phyloP scores from a whole-genome alignment of 2,888 invertebrate genomes.

The Heliconius erato region DNA sequence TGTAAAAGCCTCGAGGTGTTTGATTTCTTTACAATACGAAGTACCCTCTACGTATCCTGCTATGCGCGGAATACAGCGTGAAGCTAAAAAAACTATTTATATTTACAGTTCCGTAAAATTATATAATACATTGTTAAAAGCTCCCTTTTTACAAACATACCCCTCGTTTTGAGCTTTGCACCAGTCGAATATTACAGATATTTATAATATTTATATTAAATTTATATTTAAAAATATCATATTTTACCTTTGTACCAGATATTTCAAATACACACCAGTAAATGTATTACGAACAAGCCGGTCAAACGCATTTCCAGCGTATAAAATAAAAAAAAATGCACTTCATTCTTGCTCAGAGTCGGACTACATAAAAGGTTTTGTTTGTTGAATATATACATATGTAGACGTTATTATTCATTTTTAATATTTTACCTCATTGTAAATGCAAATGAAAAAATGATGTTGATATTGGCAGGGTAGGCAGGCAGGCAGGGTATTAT shows the following conservation, averaged over 20 bases:
- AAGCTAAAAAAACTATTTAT: no score
- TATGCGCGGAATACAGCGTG: neutral
- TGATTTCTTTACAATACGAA: no score
- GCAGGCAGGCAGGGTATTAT: no score
- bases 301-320: conserved; percentile 24
- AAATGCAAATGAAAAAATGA: neutral
- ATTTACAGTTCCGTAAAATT: no score
- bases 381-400: conserved; percentile 18
- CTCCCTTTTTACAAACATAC: no score
- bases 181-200: neutral
- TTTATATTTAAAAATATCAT: conserved; percentile 1
- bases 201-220: neutral
- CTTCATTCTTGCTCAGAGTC: conserved; percentile 21
- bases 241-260: neutral
- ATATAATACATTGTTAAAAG: no score
- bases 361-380: conserved; percentile 20
- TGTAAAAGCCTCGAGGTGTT: no score
- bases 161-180: no score
- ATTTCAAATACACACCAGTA: conserved; percentile 17
- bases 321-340: conserved; percentile 23
- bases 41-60: neutral
- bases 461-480: no score
- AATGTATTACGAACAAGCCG: neutral
- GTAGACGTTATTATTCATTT: conserved; percentile 20
- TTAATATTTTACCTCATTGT: conserved; percentile 23